Percentiles rank a stretch among this genome's conserved stretches.
These are phyloP conservation scores for Eulemur rubriventer DNA, from an alignment of 2,797 vertebrate genomes.

Conservation along the genomic window DNA sequence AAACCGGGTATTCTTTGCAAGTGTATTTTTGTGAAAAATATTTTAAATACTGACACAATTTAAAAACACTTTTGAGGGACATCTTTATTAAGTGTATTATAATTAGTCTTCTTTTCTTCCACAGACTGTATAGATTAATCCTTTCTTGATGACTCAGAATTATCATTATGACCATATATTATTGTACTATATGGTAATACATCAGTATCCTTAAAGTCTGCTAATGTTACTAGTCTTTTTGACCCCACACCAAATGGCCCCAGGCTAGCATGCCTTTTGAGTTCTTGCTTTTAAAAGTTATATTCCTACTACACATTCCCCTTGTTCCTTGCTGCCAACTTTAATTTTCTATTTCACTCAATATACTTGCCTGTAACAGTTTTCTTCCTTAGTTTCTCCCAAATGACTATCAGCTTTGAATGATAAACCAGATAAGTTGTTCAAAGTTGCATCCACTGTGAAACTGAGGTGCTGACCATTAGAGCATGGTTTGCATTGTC, in stretches of 20 bases:
- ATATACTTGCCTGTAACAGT: background rate
- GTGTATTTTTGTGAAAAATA: slow-evolving; percentile 44
- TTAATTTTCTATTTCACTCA: background rate
- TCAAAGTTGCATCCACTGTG: background rate
- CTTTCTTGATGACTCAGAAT: slow-evolving; percentile 34
- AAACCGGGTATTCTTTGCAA: slow-evolving; percentile 27
- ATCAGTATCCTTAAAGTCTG: background rate
- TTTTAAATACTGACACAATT: slow-evolving; percentile 39
- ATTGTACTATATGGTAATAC: background rate
- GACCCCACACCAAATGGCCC: background rate
- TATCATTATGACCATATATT: background rate
- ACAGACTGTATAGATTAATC: slow-evolving; percentile 4
- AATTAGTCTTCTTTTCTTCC: background rate
- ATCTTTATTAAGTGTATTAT: slow-evolving; percentile 27
- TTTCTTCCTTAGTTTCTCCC: background rate
- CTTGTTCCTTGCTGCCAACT: background rate
- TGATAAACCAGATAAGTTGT: background rate
- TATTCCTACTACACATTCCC: background rate
- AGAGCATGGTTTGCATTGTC: background rate
- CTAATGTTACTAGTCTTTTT: background rate
- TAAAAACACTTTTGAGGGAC: slow-evolving; percentile 13
- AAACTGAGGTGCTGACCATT: background rate
- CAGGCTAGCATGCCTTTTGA: background rate
- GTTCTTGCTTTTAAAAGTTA: slow-evolving; percentile 10
- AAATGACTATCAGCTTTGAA: slow-evolving; percentile 10